These are phyloP conservation scores for Catharus minimus DNA, from an alignment of 2,113 vertebrate species.

Conservation along the genomic window DNA sequence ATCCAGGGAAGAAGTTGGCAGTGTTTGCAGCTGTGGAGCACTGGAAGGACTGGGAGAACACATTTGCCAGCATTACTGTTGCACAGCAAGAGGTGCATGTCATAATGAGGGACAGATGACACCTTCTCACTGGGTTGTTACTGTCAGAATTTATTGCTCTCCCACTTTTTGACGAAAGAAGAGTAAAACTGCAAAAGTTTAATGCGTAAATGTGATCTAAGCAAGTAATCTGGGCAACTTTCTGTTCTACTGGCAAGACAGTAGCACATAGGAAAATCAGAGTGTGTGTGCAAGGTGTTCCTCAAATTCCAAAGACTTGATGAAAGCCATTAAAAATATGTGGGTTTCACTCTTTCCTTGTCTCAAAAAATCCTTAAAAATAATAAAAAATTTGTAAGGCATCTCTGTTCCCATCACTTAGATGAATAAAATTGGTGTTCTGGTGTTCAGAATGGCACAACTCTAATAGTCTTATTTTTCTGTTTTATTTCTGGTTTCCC, in stretches of 20 bases:
- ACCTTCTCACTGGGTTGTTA: neutral
- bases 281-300: neutral
- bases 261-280: neutral
- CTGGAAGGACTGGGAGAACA: neutral
- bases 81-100: fast-evolving
- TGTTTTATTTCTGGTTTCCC: neutral
- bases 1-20: neutral
- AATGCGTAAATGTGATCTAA: neutral
- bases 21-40: neutral
- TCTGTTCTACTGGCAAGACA: neutral
- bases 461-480: neutral
- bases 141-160: neutral
- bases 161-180: neutral
- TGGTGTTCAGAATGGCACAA: neutral
- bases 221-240: neutral
- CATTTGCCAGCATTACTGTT: neutral
- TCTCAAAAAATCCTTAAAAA: neutral
- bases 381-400: neutral
- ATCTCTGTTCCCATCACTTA: neutral
- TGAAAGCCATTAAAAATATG: neutral
- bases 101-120: neutral
- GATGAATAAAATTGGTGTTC: neutral
- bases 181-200: neutral
- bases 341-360: neutral
- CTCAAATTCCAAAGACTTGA: neutral